Evolutionary conservation across 2,888 invertebrate species (phyloP), one percentile per base, ranked within the genome.

Genomic region (Copidosoma aretas): DNA sequence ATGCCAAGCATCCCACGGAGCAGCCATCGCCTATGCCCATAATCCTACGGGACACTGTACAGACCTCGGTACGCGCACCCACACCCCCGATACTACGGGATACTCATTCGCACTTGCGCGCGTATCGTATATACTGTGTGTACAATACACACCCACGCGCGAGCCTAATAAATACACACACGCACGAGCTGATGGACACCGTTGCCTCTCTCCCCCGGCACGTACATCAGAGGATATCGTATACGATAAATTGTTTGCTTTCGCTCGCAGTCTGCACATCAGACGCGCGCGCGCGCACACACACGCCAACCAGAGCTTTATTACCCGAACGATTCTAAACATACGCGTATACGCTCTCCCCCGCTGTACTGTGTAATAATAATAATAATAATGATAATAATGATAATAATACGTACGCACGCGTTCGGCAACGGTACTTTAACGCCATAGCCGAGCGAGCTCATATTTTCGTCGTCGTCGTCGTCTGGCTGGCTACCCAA

Each of bases 161-260:
- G 19, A 17, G 41, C 57, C 8, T 10, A 14, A 41, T 8, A 41
- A 41, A 14, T 10, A 14, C 41, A 14, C 14, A 41, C 14, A 41
- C 41, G 14, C 41, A 39, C 39, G 12, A 12, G 12, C 41, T 12
- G 12, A 46, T 12, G 17, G 43, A 46, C 32, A 32, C 56, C 22
- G 32, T 24, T 39, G 41, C 58, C 60, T 60, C 66, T 60, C 56
- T n/a, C n/a, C n/a, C n/a, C n/a, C n/a, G n/a, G n/a, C n/a, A n/a
- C 22, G 17, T 49, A 66, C 60, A 66, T 66, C 56, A 60, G 32
- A 49, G n/a, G n/a, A n/a, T n/a, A n/a, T n/a, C n/a, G n/a, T n/a
- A n/a, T n/a, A n/a, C 66, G 66, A 66, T 66, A 66, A 66, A 66
- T 66, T 66, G 65, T 66, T 66, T 60, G 66, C 66, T 56, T 60